These are phyloP conservation scores for Poeciliopsis turneri DNA, from an alignment of 2,797 vertebrate species.

Conservation along the genomic window DNA sequence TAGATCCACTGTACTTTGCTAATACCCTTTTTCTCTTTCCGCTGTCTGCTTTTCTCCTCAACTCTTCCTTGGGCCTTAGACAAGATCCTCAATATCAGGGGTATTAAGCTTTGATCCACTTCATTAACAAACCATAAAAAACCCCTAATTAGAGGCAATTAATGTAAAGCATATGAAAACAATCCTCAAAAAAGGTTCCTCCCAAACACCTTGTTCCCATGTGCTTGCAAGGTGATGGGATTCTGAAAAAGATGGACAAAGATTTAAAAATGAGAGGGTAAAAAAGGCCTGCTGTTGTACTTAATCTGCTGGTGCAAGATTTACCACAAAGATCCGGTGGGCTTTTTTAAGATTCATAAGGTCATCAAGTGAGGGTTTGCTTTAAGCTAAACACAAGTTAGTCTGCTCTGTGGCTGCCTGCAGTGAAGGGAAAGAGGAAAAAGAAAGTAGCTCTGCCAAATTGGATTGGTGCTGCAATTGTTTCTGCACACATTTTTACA, in stretches of 20 bases:
- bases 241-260: slow-evolving; percentile 36
- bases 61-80: slow-evolving; percentile 40
- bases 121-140: slow-evolving; percentile 76
- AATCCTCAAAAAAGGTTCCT: slow-evolving; percentile 61
- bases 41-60: slow-evolving; percentile 23
- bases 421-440: slow-evolving; percentile 40
- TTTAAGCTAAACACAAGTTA: slow-evolving; percentile 67
- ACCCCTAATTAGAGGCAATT: slow-evolving; percentile 76
- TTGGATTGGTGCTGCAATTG: slow-evolving; percentile 70
- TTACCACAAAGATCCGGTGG: slow-evolving; percentile 67
- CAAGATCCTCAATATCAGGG: slow-evolving; percentile 53
- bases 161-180: slow-evolving; percentile 70
- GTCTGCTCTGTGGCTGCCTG: slow-evolving; percentile 34
- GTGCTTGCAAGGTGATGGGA: slow-evolving; percentile 28
- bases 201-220: slow-evolving; percentile 39
- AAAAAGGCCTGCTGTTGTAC: slow-evolving; percentile 54
- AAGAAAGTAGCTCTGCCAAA: slow-evolving; percentile 58
- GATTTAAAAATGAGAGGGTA: slow-evolving; percentile 24
- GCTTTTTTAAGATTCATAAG: slow-evolving; percentile 74
- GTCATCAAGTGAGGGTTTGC: slow-evolving; percentile 70
- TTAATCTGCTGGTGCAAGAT: slow-evolving; percentile 67
- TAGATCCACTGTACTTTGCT: slow-evolving; percentile 7
- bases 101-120: slow-evolving; percentile 68
- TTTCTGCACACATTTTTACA: slow-evolving; percentile 70
- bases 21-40: slow-evolving; percentile 3